Base-by-base conservation (phyloP, 1,140 invertebrate genomes). In the Bactericera cockerelli region DNA sequence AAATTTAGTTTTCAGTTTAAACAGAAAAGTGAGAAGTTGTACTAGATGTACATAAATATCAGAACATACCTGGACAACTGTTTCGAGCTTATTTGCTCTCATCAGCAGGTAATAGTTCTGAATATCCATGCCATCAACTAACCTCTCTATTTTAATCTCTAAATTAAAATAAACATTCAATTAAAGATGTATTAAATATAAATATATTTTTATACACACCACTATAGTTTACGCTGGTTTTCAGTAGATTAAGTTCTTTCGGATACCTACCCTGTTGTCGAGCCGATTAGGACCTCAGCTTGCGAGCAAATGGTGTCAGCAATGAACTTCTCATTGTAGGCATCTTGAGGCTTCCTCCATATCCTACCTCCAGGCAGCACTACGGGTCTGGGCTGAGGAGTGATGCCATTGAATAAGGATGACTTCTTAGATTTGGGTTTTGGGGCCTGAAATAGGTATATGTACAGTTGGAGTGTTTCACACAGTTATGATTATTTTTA, bases 321-420 rank as follows among this genome's bases (percentile, higher is more conserved):
- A 38, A 88, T 86, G 70, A 83, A 79, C 62, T 86, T 81, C 59
- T 89, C 86, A 64, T 83, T 81, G 70, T 84, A 85, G 59, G 83
- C 84, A 70, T 87, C 84, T 68, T 82, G 80, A 2, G 84, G 82
- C 63, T 77, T 77, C 63, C 78, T 79, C 85, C 85, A 88, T 67
- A 79, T 79, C 39, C 83, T 75, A 11, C 84, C 85, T 38, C 81
- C 81, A 2, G 81, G 81, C 31, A 83, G 70, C 26, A 82, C 74
- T 24, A 83, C 65, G 3, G 81, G 79, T 42, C 80, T 70, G 31
- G 75, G 71, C 56, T 71, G 70, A 6, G 79, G 77, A 21, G 70
- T 71, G 10, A 76, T 68, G 13, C 31, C 26, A 49, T n/a, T 49
- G n/a, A 49, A 49, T 22, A 49, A n/a, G 4, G 42, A 49, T 8